Base-by-base conservation (phyloP, 1,140 invertebrate genomes). In the Drosophila nikananu region DNA sequence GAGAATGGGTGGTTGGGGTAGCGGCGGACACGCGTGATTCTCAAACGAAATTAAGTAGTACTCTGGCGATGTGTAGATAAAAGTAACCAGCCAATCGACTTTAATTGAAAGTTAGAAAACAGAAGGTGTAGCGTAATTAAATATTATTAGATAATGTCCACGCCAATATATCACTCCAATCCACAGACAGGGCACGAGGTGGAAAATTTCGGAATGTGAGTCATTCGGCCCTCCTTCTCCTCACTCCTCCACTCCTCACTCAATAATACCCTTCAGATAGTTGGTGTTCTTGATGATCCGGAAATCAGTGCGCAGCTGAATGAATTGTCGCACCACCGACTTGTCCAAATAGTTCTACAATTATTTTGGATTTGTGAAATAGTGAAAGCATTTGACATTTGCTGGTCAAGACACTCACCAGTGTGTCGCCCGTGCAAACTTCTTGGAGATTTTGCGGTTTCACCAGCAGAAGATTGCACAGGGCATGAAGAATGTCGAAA, bases 391-490 rank as follows among this genome's bases (percentile, higher is more conserved):
- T n/a, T 27, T 12, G 23, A 49, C 15, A 49, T 8, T 52, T 30
- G 17, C 10, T 10, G 2, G 5, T 6, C 25, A n/a, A 27, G 17
- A 4, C 9, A 84, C 93, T 95, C 94, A 99, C 98, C 95, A 99
- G 94, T 63, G 98, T 97, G 93, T 99, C 98, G 37, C 97, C 97
- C 52, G 96, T 97, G 92, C 98, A 98, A 32, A 99, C 97, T 95
- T 99, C 97, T 91, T 97, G 96, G 74, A 99, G 94, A 94, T 99
- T 99, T 93, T 99, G 97, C 3, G 98, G 98, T 77, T 98, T 98
- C 0, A 99, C 98, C 9, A 99, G 95, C 54, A 99, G 93, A 37
- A 99, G 94, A 94, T 99, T 99, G 92, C 98, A 99, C 8, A 99
- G 94, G 10, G 98, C 97, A 93, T 99, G 98, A 17, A 99, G 94